Evolutionary conservation across 2,797 vertebrate species (phyloP).

Genomic region (Cercopithecus neglectus): DNA sequence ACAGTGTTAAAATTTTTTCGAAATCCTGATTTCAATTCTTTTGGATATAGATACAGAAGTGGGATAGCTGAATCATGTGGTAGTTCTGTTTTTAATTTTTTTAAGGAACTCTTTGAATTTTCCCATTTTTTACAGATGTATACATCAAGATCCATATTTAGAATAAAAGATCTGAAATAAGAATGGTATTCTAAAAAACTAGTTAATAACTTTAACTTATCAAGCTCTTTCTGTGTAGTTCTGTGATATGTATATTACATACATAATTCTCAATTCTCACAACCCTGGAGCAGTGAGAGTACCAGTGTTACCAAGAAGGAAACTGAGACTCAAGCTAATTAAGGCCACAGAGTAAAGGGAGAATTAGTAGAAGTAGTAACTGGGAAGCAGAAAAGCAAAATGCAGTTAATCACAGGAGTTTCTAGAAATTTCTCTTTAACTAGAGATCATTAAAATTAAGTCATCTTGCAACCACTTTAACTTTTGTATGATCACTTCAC

Average conservation of each 20-base stretch:
- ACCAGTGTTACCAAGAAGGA: background rate
- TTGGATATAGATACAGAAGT: background rate
- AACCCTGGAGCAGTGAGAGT: background rate
- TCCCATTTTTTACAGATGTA: background rate
- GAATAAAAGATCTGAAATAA: background rate
- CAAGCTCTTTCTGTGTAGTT: background rate
- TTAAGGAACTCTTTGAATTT: background rate
- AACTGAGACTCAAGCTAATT: background rate
- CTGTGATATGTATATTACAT: background rate
- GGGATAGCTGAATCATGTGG: background rate
- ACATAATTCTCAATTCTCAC: background rate
- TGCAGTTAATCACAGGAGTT: background rate
- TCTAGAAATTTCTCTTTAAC: constrained; percentile 33
- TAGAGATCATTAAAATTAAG: constrained; percentile 32
- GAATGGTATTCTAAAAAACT: background rate
- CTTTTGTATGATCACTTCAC: background rate
- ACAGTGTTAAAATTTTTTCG: background rate
- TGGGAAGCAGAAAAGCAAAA: background rate
- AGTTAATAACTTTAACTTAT: background rate
- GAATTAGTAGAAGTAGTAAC: background rate
- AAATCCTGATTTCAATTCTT: constrained; percentile 19
- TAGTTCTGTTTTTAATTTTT: background rate
- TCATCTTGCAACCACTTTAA: background rate
- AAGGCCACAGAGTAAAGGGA: background rate
- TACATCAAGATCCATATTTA: background rate